A percentile compares a stretch with the other conserved stretches of the same genome.
These are phyloP conservation scores for Drosophila helvetica DNA, from an alignment of 2,888 invertebrate genomes.

Conservation along the genomic window DNA sequence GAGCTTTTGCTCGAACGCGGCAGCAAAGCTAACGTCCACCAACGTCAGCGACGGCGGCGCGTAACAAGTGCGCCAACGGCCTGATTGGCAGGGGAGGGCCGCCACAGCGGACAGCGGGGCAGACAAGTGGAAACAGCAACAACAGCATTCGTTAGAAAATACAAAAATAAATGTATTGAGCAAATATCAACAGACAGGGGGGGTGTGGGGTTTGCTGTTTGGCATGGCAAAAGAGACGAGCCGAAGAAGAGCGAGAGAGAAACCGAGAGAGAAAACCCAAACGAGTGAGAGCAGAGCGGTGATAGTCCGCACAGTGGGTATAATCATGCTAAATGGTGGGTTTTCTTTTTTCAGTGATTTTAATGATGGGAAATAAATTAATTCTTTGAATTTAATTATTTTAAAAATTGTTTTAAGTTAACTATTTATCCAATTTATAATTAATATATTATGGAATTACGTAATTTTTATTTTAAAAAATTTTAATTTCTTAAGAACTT, in stretches of 20 bases:
- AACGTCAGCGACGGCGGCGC: slow-evolving; percentile 45
- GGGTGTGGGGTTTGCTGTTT: slow-evolving; percentile 3
- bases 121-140: slow-evolving; percentile 18
- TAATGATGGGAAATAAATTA: no score
- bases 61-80: slow-evolving; percentile 69
- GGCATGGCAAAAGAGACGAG: slow-evolving; percentile 15
- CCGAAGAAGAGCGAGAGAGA: slow-evolving; percentile 11
- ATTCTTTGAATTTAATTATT: neutral
- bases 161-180: slow-evolving; percentile 74
- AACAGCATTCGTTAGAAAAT: slow-evolving; percentile 35
- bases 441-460: no score
- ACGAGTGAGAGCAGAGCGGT: slow-evolving; percentile 4
- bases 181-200: slow-evolving; percentile 63
- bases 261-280: slow-evolving; percentile 8
- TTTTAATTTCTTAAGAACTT: no score
- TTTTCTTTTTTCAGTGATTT: neutral
- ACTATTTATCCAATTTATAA: no score
- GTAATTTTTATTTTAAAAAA: no score
- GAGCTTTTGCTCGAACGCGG: slow-evolving; percentile 59
- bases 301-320: slow-evolving; percentile 26
- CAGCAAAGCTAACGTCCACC: slow-evolving; percentile 41
- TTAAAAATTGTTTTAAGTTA: no score
- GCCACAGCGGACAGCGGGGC: slow-evolving; percentile 24
- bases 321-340: neutral
- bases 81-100: slow-evolving; percentile 16